phyloP scores from a whole-genome alignment of 2,888 invertebrate genomes.

The Thecocarcelia acutangulata region DNA sequence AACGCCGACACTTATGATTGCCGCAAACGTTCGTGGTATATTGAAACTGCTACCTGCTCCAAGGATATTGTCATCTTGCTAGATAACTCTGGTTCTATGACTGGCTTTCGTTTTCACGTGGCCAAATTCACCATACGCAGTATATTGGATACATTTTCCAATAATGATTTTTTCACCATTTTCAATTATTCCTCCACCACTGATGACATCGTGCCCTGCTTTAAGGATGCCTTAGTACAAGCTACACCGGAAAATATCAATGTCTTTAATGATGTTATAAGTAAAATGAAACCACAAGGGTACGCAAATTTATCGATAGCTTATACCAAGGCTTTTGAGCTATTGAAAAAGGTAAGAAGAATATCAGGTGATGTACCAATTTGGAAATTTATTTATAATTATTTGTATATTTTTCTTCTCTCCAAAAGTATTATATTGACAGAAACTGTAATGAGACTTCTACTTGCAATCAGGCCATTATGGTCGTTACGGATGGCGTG shows the following conservation, averaged over 20 bases:
- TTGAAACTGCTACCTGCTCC: slow-evolving; percentile 98
- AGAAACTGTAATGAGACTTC: slow-evolving; percentile 83
- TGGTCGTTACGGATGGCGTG: slow-evolving; percentile 97
- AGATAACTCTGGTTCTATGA: slow-evolving; percentile 98
- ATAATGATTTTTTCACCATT: slow-evolving; percentile 98
- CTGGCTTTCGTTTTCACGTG: slow-evolving; percentile 88
- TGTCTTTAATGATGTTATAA: slow-evolving; percentile 87
- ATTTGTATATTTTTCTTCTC: background rate
- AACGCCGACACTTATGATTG: slow-evolving; percentile 94
- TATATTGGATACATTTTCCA: slow-evolving; percentile 96
- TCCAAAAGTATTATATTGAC: slow-evolving; percentile 81
- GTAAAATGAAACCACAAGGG: slow-evolving; percentile 86
- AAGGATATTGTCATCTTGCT: slow-evolving; percentile 98
- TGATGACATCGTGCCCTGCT: slow-evolving; percentile 91
- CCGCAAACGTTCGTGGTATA: slow-evolving; percentile 96
- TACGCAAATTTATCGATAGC: slow-evolving; percentile 93
- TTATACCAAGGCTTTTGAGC: slow-evolving; percentile 90
- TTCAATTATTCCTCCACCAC: slow-evolving; percentile 89
- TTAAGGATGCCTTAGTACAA: slow-evolving; percentile 91
- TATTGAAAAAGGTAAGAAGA: slow-evolving; percentile 85
- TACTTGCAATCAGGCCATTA: slow-evolving; percentile 96
- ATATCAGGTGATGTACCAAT: background rate
- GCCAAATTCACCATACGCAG: slow-evolving; percentile 93
- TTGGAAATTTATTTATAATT: background rate
- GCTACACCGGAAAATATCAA: slow-evolving; percentile 92